Evolutionary conservation across 1,140 invertebrate species (phyloP).

Genomic region (Eubasilissa regina): DNA sequence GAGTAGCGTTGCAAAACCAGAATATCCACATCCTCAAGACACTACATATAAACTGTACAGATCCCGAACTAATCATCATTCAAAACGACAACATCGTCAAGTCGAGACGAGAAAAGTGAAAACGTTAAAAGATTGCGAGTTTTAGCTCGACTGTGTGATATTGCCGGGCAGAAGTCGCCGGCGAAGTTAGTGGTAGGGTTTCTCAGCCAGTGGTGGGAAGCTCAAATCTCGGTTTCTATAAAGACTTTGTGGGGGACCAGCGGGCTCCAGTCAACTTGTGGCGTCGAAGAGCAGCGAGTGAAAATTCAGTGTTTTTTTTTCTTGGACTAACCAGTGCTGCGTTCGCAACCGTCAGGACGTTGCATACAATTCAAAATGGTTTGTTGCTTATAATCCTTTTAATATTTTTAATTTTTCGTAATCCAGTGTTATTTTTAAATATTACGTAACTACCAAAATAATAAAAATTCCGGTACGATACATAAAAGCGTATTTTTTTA

Average conservation of each 20-base stretch:
- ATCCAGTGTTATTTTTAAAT: too few species aligned
- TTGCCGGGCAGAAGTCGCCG: slow-evolving; percentile 7
- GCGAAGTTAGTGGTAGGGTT: slow-evolving; percentile 39
- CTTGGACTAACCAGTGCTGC: slow-evolving; percentile 11
- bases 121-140: slow-evolving; percentile 4
- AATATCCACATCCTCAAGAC: slow-evolving; percentile 34
- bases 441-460: too few species aligned
- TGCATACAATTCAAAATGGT: slow-evolving; percentile 13
- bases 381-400: not conserved
- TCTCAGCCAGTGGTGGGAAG: slow-evolving; percentile 38
- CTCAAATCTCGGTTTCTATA: slow-evolving; percentile 47
- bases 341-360: not conserved
- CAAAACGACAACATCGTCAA: slow-evolving; percentile 21
- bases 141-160: slow-evolving; percentile 21
- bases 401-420: not conserved
- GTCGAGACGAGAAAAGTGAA: slow-evolving; percentile 17
- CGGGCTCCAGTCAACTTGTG: slow-evolving; percentile 42
- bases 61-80: slow-evolving; percentile 43
- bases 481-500: too few species aligned
- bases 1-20: slow-evolving; percentile 36
- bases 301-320: slow-evolving; percentile 28
- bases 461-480: too few species aligned
- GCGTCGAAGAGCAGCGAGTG: slow-evolving; percentile 25
- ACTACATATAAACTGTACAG: slow-evolving; percentile 47
- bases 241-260: slow-evolving; percentile 48